Evolutionary conservation across 1,140 invertebrate species (phyloP).

Genomic region (Chlorops oryzae): DNA sequence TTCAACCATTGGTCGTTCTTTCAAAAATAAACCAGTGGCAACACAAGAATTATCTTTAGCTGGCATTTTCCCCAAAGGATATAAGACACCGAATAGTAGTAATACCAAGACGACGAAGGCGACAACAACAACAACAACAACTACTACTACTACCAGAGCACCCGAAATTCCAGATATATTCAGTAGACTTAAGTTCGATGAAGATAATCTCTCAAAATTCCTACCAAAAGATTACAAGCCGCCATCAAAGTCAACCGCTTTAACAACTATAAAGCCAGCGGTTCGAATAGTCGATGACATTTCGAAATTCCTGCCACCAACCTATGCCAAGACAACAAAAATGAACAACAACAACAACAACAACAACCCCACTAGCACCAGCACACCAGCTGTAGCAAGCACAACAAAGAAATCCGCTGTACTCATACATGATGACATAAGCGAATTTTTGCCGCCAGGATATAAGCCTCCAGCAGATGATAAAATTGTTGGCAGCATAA

Average conservation of each 20-base stretch:
- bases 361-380: too few relatives aligned
- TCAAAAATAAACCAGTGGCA: slow-evolving; percentile 32
- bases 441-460: slow-evolving; percentile 50
- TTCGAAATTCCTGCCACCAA: slow-evolving; percentile 58
- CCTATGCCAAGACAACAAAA: slow-evolving; percentile 46
- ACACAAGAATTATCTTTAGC: slow-evolving; percentile 47
- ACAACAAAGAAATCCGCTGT: slow-evolving; percentile 27
- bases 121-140: slow-evolving; percentile 47
- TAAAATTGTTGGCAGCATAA: slow-evolving; percentile 14
- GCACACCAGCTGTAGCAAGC: slow-evolving; percentile 40
- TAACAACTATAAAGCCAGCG: slow-evolving; percentile 28
- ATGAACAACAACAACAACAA: slow-evolving; percentile 26
- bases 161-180: slow-evolving; percentile 32
- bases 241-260: slow-evolving; percentile 13
- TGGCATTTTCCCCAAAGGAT: slow-evolving; percentile 58
- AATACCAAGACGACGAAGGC: too few relatives aligned
- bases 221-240: slow-evolving; percentile 62
- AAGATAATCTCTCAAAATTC: slow-evolving; percentile 46
- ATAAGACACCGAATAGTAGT: slow-evolving; percentile 56
- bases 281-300: slow-evolving; percentile 48
- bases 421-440: slow-evolving; percentile 49
- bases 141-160: slow-evolving; percentile 42
- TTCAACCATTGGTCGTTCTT: slow-evolving; percentile 42
- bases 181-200: slow-evolving; percentile 35
- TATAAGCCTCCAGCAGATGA: slow-evolving; percentile 48